phyloP scores from a whole-genome alignment of 2,888 invertebrate species.

The Orthosia gracilis region DNA sequence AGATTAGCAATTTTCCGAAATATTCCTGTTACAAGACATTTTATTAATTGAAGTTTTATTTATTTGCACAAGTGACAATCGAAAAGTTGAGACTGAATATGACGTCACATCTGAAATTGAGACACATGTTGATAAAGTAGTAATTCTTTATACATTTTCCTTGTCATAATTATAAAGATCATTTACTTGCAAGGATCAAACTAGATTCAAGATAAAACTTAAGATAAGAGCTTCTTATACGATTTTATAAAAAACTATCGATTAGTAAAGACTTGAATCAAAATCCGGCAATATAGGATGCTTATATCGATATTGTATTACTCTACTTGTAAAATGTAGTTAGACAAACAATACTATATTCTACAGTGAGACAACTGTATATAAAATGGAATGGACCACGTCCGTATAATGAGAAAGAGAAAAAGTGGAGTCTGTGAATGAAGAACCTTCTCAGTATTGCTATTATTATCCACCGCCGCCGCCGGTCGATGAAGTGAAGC shows the following conservation, averaged over 20 bases:
- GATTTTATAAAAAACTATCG: neutral
- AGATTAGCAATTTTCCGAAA: neutral
- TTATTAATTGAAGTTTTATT: neutral
- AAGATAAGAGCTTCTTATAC: neutral
- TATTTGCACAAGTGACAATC: slow-evolving; percentile 6
- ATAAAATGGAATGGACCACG: slow-evolving; percentile 27
- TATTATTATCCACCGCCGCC: neutral
- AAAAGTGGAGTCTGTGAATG: neutral
- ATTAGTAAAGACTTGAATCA: neutral
- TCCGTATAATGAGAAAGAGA: neutral
- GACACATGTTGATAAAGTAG: neutral
- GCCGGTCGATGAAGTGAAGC: neutral
- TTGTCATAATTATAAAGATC: neutral
- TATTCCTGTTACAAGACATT: neutral
- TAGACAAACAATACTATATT: slow-evolving; percentile 2
- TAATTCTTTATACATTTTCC: slow-evolving; percentile 3
- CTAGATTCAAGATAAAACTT: neutral
- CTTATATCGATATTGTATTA: slow-evolving; percentile 13
- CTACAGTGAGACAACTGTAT: slow-evolving; percentile 25
- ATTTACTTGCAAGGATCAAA: neutral
- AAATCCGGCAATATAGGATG: neutral
- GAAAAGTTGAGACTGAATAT: neutral
- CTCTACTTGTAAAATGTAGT: neutral
- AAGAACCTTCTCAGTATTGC: neutral
- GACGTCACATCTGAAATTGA: neutral